Evolutionary conservation across 2,113 vertebrate genomes (phyloP).

Genomic region (Ornithorhynchus anatinus): DNA sequence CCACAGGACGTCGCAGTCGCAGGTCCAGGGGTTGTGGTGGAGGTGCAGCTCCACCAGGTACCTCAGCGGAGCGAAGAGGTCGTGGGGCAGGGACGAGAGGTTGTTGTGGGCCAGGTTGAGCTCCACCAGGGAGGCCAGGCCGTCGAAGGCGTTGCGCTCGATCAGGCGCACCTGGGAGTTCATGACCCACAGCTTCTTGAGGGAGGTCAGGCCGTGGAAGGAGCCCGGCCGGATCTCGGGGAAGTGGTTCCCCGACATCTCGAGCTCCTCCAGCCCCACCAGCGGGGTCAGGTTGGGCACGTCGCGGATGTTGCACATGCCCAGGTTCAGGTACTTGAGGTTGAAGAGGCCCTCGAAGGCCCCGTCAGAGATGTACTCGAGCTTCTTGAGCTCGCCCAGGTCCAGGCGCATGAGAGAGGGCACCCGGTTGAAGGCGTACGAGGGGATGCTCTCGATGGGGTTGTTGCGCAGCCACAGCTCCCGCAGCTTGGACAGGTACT

Average conservation of each 20-base stretch:
- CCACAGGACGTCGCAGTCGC: slow-evolving; percentile 97
- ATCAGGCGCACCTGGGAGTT: slow-evolving; percentile 92
- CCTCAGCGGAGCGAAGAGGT: slow-evolving; percentile 92
- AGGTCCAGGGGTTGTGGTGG: slow-evolving; percentile 98
- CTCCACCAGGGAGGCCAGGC: slow-evolving; percentile 92
- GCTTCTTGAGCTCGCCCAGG: slow-evolving; percentile 92
- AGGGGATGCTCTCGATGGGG: slow-evolving; percentile 97
- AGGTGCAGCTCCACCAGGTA: slow-evolving; percentile 96
- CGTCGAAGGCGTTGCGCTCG: slow-evolving; percentile 96
- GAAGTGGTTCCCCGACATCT: slow-evolving; percentile 97
- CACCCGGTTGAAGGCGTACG: slow-evolving; percentile 96
- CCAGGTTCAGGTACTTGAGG: slow-evolving; percentile 97
- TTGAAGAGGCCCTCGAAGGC: slow-evolving; percentile 96
- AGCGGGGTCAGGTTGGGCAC: slow-evolving; percentile 92
- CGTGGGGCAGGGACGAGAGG: slow-evolving; percentile 93
- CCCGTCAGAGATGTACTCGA: slow-evolving; percentile 97
- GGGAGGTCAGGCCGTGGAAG: slow-evolving; percentile 89
- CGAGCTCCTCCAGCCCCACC: slow-evolving; percentile 92
- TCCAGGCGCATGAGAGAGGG: slow-evolving; percentile 96
- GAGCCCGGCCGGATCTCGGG: slow-evolving; percentile 89
- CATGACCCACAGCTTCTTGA: slow-evolving; percentile 99
- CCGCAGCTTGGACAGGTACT: slow-evolving; percentile 95
- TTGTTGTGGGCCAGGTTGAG: slow-evolving; percentile 99
- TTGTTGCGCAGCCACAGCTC: slow-evolving; percentile 98
- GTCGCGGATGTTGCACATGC: slow-evolving; percentile 95